Base-by-base conservation (phyloP, 1,140 invertebrate species). In the Himalopsyche phryganea region DNA sequence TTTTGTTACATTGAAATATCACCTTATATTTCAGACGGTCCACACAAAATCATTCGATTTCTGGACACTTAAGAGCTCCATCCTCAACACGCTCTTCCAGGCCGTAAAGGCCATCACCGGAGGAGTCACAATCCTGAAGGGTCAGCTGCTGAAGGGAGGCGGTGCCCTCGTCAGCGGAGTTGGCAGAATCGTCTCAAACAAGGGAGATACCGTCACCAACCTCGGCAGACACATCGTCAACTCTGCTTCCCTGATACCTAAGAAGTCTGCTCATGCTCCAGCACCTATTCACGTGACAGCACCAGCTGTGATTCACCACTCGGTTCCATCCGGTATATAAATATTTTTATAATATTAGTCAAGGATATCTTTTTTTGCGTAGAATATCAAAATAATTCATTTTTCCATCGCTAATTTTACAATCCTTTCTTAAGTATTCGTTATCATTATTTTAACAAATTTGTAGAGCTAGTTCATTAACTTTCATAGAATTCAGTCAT, bases 71-170 rank as follows among this genome's bases (percentile, higher is more conserved):
- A 91, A 91, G 71, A 89, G 88, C 69, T 88, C 88, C 0, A 86
- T 92, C 50, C 69, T 92, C 7, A 84, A 85, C 68, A 90, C 90
- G 6, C 73, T 92, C 4, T 79, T 91, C 63, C 87, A 91, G 81
- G 88, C 90, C 7, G 83, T 90, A 0, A 91, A 92, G 69, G 89
- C 90, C 0, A 89, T 93, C 42, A 88, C 89, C 40, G 90, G 90
- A 13, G 88, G 89, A 19, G 85, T 91, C 1, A 83, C 91, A 2
- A 90, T 90, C 5, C 76, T 92, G 14, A 91, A 90, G 67, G 90
- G 90, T 2, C 88, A 91, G 68, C 70, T 93, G 3, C 86, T 92
- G 60, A 92, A 92, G 72, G 89, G 88, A 14, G 84, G 89, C 49
- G 90, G 90, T 14, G 86, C 87, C 40, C 69, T 90, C 6, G 78